These are phyloP conservation scores for Apocheima hispidaria DNA, from an alignment of 2,888 invertebrate species.

Conservation along the genomic window DNA sequence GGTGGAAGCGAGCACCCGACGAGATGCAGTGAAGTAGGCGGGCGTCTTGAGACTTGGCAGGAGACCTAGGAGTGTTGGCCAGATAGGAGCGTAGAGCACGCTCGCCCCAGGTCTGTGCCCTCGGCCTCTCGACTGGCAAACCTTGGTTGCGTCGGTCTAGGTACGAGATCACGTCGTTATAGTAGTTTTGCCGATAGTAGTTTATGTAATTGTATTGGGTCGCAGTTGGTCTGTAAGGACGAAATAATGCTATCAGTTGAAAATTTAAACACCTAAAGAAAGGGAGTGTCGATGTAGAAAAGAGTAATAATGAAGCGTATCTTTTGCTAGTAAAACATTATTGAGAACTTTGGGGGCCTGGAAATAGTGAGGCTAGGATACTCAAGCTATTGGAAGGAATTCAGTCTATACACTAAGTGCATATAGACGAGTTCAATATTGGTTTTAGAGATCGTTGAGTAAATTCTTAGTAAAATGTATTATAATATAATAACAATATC, in stretches of 20 bases:
- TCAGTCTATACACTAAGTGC: background rate
- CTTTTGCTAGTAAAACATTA: no score
- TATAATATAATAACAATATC: no score
- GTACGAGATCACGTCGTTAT: slow-evolving; percentile 94
- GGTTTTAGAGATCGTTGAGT: no score
- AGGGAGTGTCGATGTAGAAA: background rate
- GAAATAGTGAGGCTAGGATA: background rate
- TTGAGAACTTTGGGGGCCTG: no score
- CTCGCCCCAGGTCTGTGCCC: slow-evolving; percentile 95
- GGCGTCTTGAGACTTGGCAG: slow-evolving; percentile 87
- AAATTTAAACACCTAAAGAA: background rate
- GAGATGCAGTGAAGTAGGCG: slow-evolving; percentile 87
- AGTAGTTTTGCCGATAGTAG: slow-evolving; percentile 94
- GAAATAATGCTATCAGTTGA: slow-evolving; percentile 21
- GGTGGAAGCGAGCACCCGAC: slow-evolving; percentile 89
- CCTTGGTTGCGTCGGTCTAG: slow-evolving; percentile 92
- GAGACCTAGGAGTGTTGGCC: slow-evolving; percentile 89
- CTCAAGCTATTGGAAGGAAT: background rate
- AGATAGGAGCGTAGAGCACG: slow-evolving; percentile 90
- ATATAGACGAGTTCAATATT: no score
- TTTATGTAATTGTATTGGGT: slow-evolving; percentile 93
- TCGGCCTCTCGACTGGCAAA: slow-evolving; percentile 89
- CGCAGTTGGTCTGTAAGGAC: slow-evolving; percentile 89
- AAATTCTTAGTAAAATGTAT: no score
- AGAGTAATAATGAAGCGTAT: background rate